These are phyloP conservation scores for Periplaneta americana DNA, from an alignment of 1,140 invertebrate species.

Conservation along the genomic window DNA sequence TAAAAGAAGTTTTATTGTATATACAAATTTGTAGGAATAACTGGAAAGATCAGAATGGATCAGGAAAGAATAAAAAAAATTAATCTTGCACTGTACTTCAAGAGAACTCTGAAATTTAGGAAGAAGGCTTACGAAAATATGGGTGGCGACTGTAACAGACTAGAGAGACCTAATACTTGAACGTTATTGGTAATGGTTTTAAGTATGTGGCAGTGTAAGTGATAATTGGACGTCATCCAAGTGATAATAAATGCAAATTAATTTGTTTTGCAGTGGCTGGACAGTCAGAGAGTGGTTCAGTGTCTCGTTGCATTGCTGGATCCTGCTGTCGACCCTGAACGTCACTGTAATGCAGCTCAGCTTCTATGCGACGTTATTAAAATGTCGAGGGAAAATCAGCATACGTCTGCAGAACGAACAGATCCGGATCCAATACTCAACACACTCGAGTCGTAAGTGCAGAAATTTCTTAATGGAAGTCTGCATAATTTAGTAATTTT, in stretches of 20 bases:
- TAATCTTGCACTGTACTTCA: too few relatives aligned
- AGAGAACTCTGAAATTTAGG: too few relatives aligned
- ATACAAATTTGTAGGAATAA: too few relatives aligned
- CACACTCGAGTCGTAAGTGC: constrained; percentile 65
- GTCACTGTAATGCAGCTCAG: constrained; percentile 75
- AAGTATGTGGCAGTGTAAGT: too few relatives aligned
- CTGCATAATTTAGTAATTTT: neutral
- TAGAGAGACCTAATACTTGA: too few relatives aligned
- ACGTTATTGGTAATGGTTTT: too few relatives aligned
- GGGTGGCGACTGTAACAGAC: too few relatives aligned
- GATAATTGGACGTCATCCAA: too few relatives aligned
- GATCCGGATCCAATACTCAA: constrained; percentile 60
- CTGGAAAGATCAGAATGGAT: too few relatives aligned
- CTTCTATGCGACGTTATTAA: constrained; percentile 76
- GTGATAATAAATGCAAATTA: constrained; percentile 21
- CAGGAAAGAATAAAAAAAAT: too few relatives aligned
- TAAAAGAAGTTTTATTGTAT: too few relatives aligned
- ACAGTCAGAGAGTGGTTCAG: constrained; percentile 79
- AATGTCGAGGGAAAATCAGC: constrained; percentile 58
- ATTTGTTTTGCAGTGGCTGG: constrained; percentile 72
- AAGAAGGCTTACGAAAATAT: too few relatives aligned
- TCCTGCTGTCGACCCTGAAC: constrained; percentile 62
- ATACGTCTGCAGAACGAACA: constrained; percentile 47
- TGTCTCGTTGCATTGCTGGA: constrained; percentile 74
- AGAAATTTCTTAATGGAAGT: neutral